Conservation (phyloP, 1,140 invertebrate species). For the Lepidurus apus region DNA sequence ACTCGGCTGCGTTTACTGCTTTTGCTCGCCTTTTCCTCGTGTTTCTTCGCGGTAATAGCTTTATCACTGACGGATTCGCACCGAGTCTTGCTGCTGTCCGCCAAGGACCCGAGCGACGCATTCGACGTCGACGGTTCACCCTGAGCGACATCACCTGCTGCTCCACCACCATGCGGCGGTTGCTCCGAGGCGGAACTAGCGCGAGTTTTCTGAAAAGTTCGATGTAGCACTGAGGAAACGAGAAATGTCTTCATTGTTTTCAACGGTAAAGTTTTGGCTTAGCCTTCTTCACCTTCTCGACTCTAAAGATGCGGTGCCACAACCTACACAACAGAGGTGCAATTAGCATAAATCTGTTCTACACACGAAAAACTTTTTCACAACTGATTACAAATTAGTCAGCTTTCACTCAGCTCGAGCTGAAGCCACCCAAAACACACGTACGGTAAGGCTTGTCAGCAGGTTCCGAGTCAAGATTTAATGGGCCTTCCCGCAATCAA, state of each 20-base stretch:
- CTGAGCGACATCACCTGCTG: not conserved
- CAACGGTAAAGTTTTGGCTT: not conserved
- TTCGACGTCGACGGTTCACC: constrained; percentile 12
- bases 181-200: constrained; percentile 6
- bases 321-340: too few relatives aligned
- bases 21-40: constrained; percentile 7
- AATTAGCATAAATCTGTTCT: too few relatives aligned
- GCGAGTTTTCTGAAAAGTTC: constrained; percentile 18
- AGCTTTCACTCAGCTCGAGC: too few relatives aligned
- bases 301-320: too few relatives aligned
- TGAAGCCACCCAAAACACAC: too few relatives aligned
- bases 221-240: not conserved
- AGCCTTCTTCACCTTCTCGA: too few relatives aligned
- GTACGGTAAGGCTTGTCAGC: not conserved
- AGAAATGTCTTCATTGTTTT: not conserved
- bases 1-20: constrained; percentile 3
- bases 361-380: too few relatives aligned
- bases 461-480: not conserved
- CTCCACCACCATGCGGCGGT: not conserved
- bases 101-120: not conserved
- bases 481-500: constrained; percentile 1
- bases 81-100: not conserved
- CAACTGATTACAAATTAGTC: too few relatives aligned
- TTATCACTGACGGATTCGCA: not conserved
- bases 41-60: not conserved